Base-by-base conservation (phyloP, 2,113 vertebrate species). In the Abramis brama region DNA sequence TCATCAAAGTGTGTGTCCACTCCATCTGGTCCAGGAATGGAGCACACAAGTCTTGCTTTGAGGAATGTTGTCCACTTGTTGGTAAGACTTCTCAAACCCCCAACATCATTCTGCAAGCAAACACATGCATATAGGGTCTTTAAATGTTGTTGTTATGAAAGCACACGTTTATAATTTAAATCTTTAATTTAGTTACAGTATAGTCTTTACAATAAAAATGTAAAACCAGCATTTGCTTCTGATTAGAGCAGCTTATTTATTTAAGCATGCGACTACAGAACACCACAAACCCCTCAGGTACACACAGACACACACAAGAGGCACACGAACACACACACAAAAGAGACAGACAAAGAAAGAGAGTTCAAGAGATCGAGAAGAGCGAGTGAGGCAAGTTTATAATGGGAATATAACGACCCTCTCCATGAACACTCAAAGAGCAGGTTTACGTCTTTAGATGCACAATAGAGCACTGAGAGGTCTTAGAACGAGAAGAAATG, bases 31-130 rank as follows among this genome's bases (percentile, higher is more conserved):
- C 97, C 97, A 5, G 98, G 97, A 88, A 99, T 97, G 0, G 98
- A 98, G 74, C 98, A 99, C 89, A 98, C 94, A 55, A 99, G 93
- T 68, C 98, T 95, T 83, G 97, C 96, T 92, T 99, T 99, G 79
- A 99, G 96, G 90, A 99, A 99, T 36, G 98, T 99, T 3, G 97
- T 99, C 98, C 98, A 99, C 85, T 99, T 99, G 93, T 99, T 98
- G 92, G 98, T 99, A 71, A 99, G 92, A 91, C 98, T 99, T 80
- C 98, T 96, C 73, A 98, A 96, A 43, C 98, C 98, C 76, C 98
- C 98, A 86, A 97, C 94, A 84, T 99, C 98, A 94, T 99, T 99
- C 98, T 99, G 91, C n/a, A 86, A 50, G 90, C 90, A 77, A 19
- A 47, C 73, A 60, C 74, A 84, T 1, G 19, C 33, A 27, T 30